Conservation (phyloP, 1,140 invertebrate species). For the Aphidius gifuensis region DNA sequence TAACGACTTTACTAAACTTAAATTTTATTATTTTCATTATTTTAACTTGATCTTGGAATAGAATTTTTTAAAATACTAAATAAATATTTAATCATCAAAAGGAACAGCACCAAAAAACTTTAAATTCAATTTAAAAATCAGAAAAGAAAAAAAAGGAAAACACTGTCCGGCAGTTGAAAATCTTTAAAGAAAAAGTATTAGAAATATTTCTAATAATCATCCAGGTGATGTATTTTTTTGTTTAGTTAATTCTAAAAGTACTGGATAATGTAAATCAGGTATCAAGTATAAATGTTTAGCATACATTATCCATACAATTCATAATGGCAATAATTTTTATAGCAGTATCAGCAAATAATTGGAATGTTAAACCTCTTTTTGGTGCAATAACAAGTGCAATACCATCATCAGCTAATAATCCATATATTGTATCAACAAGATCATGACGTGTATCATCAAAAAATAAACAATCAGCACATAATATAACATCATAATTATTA, state of each 20-base stretch:
- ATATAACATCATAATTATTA: slow-evolving; percentile 64
- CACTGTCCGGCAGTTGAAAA: too few species aligned
- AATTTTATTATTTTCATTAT: too few species aligned
- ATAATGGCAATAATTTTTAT: too few species aligned
- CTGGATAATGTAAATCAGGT: slow-evolving; percentile 65
- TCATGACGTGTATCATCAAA: slow-evolving; percentile 75
- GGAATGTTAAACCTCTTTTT: slow-evolving; percentile 67
- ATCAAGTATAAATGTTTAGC: slow-evolving; percentile 64
- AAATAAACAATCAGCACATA: slow-evolving; percentile 80
- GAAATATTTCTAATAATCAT: slow-evolving; percentile 28
- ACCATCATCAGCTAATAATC: slow-evolving; percentile 64
- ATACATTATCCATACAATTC: slow-evolving; percentile 64
- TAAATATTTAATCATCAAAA: too few species aligned
- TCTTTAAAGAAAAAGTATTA: too few species aligned
- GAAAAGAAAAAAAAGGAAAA: too few species aligned
- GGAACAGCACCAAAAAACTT: too few species aligned
- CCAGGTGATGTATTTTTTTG: slow-evolving; percentile 42
- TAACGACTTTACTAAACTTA: too few species aligned
- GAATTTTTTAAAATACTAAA: too few species aligned
- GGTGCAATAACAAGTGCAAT: slow-evolving; percentile 75
- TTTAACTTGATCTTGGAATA: too few species aligned
- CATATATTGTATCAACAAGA: slow-evolving; percentile 68
- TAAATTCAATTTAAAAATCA: too few species aligned
- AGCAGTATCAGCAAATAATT: slow-evolving; percentile 65
- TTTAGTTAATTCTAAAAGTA: slow-evolving; percentile 58